phyloP scores from a whole-genome alignment of 1,140 invertebrate genomes.

The Rhopalosiphum padi region DNA sequence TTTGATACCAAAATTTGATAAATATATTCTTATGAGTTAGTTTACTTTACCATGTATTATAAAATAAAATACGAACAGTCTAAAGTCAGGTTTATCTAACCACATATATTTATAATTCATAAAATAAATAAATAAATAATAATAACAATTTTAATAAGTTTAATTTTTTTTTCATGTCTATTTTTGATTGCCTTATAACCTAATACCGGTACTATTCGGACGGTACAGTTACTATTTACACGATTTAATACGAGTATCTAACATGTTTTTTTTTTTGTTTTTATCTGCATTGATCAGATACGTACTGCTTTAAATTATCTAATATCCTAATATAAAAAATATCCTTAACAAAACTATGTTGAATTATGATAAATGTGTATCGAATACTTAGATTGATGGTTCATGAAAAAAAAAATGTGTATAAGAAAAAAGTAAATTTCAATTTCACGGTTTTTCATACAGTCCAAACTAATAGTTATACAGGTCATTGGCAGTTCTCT shows the following conservation, averaged over 20 bases:
- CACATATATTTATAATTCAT: neutral
- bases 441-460: constrained; percentile 51
- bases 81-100: neutral
- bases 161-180: neutral
- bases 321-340: neutral
- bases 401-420: neutral
- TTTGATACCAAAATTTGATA: neutral
- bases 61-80: neutral
- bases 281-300: neutral
- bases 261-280: neutral
- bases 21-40: neutral
- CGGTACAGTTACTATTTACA: constrained; percentile 8
- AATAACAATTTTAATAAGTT: neutral
- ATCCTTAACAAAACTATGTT: constrained; percentile 12
- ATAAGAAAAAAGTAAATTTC: constrained; percentile 40
- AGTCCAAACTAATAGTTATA: neutral
- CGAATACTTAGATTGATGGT: constrained; percentile 44
- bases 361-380: constrained; percentile 47
- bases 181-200: neutral
- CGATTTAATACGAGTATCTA: neutral
- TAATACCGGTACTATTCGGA: neutral
- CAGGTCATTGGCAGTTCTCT: constrained; percentile 54
- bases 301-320: neutral
- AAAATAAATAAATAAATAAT: neutral
- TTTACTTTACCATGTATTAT: neutral